Conservation (phyloP, 2,888 invertebrate genomes). For the Aphrophora alni region DNA sequence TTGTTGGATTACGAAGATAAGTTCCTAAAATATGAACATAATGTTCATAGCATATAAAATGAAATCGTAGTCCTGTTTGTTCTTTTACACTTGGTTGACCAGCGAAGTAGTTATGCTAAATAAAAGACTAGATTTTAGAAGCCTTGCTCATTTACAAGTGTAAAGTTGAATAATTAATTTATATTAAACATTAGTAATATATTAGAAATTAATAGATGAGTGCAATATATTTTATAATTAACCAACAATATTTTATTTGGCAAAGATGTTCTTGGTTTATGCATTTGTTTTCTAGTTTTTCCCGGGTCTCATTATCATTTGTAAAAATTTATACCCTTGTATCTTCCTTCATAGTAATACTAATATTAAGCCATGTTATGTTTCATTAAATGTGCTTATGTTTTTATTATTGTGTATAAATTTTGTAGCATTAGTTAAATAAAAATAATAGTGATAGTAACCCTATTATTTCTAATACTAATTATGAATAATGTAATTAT, state of each 20-base stretch:
- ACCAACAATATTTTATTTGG: neutral
- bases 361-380: neutral
- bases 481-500: neutral
- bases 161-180: neutral
- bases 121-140: neutral
- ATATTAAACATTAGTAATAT: neutral
- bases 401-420: neutral
- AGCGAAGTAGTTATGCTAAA: neutral
- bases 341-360: neutral
- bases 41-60: neutral
- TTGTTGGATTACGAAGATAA: neutral
- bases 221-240: neutral
- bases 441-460: neutral
- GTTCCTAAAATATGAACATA: neutral
- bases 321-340: too few relatives aligned
- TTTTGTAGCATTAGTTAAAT: conserved; percentile 5
- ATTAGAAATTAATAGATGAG: neutral
- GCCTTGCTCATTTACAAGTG: neutral
- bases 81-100: neutral
- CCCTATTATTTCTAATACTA: neutral
- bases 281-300: neutral
- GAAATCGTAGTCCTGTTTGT: neutral
- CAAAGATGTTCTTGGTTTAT: neutral
- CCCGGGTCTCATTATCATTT: too few relatives aligned
- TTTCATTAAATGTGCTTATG: neutral